A percentile compares a stretch with the other conserved stretches of the same genome.
Evolutionary conservation across 2,113 vertebrate species (phyloP).

Genomic region (Anarrhichthys ocellatus): DNA sequence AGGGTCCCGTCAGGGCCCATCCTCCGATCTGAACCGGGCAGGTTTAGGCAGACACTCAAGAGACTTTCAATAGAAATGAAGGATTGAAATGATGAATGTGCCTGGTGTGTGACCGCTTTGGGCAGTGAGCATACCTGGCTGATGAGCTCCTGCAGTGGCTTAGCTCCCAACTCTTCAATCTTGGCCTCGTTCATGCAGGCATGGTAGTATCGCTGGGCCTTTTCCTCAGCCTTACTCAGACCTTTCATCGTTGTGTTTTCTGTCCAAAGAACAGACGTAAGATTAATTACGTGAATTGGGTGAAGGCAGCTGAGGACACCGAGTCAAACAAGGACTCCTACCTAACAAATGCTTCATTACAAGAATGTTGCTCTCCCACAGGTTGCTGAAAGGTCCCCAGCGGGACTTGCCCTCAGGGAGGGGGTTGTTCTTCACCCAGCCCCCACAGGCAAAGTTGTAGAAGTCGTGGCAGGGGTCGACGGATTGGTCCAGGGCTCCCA

Average conservation of each 20-base stretch:
- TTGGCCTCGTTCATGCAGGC: conserved; percentile 96
- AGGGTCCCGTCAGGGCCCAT: conserved; percentile 89
- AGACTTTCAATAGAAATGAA: not conserved
- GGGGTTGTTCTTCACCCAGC: conserved; percentile 94
- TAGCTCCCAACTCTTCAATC: conserved; percentile 90
- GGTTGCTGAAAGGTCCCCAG: conserved; percentile 95
- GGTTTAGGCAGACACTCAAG: conserved; percentile 1
- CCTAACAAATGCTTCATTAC: conserved; percentile 94
- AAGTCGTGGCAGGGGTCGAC: conserved; percentile 96
- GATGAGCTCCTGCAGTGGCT: conserved; percentile 90
- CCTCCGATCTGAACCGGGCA: conserved; percentile 88
- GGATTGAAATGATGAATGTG: not conserved
- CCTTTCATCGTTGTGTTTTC: conserved; percentile 89
- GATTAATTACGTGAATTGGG: not conserved
- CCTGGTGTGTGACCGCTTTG: conserved; percentile 10
- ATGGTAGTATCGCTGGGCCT: conserved; percentile 93
- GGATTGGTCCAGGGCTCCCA: conserved; percentile 87
- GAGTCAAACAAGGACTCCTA: conserved; percentile 67
- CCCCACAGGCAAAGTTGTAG: conserved; percentile 93
- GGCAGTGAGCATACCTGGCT: conserved; percentile 84
- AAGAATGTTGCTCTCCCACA: conserved; percentile 97
- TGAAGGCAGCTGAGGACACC: not conserved
- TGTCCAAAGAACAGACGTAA: conserved; percentile 52
- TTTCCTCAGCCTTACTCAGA: conserved; percentile 89
- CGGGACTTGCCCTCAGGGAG: conserved; percentile 94